Percentiles rank a stretch among this genome's conserved stretches.
Conservation (phyloP, 2,113 vertebrate species). For the Cariama cristata region DNA sequence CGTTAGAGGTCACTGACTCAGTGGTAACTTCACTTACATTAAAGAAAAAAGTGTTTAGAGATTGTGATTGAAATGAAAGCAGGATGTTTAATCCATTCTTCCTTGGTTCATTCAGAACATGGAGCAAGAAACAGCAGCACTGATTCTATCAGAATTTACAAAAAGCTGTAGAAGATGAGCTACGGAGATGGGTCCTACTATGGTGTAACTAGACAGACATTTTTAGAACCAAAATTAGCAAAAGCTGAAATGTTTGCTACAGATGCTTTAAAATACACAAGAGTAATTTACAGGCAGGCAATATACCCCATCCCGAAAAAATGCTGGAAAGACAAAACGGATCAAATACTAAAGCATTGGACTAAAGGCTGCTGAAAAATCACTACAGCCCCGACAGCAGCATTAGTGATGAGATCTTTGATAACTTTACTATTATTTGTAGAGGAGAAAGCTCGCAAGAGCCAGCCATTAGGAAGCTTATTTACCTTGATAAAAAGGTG, state of each 20-base stretch:
- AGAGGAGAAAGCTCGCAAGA: not conserved
- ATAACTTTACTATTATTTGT: not conserved
- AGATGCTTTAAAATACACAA: not conserved
- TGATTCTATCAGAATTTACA: not conserved
- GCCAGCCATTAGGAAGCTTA: not conserved
- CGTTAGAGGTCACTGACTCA: not conserved
- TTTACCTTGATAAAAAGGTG: not conserved
- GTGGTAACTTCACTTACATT: not conserved
- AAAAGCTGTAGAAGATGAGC: not conserved
- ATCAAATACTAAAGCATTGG: not conserved
- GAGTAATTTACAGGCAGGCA: not conserved
- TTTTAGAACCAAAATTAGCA: not conserved
- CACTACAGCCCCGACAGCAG: not conserved
- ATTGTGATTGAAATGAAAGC: not conserved
- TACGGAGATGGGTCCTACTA: fast-evolving
- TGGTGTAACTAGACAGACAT: not conserved
- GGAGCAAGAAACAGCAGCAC: not conserved
- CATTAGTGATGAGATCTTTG: not conserved
- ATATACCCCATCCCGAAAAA: not conserved
- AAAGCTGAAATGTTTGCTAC: not conserved
- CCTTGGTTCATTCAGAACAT: not conserved
- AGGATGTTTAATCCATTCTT: not conserved
- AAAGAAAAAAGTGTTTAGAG: not conserved
- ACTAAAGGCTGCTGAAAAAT: not conserved
- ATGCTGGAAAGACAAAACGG: not conserved